Evolutionary conservation across 2,797 vertebrate genomes (phyloP), one percentile per base, ranked within the genome.

Genomic region (Cyprinodon diabolis): DNA sequence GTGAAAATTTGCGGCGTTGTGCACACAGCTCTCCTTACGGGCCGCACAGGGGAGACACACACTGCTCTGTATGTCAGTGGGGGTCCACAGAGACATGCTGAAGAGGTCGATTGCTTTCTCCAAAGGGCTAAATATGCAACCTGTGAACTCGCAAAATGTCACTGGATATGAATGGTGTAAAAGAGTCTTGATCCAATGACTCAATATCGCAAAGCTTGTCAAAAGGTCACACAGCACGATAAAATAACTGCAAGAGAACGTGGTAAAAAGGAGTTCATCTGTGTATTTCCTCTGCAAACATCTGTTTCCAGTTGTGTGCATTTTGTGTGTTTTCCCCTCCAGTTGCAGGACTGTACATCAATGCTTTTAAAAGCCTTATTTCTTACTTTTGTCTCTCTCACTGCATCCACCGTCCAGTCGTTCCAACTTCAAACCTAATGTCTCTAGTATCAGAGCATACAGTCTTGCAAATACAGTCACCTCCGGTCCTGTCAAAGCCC

Each of bases 121-220:
- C 69, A 37, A 3, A 83, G 72, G 79, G 69, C 76, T 73, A 76
- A 63, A 47, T 72, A 82, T 75, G 78, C 81, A 83, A 86, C 84
- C 85, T 2, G 55, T 65, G 76, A 88, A 80, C 81, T 74, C 67
- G 76, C 55, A 23, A 85, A 91, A 88, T 87, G 88, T 89, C 91
- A 84, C 51, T 85, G 85, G 86, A 84, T 86, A 91, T 82, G 87
- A 91, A 84, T 79, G 78, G 79, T 81, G 66, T 70, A 80, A 79
- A 82, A 77, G 85, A 84, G 79, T 89, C 79, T 75, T 83, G 87
- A 88, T 88, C 86, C 76, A 21, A 56, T 82, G 79, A 88, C 88
- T 88, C 79, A 88, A 85, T 85, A 85, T 85, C 19, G 57, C 47
- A 72, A 74, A 78, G 84, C 82, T 63, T 72, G 69, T 75, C 67